These are phyloP conservation scores for Papio anubis DNA, from an alignment of 2,113 vertebrate genomes.

Conservation along the genomic window DNA sequence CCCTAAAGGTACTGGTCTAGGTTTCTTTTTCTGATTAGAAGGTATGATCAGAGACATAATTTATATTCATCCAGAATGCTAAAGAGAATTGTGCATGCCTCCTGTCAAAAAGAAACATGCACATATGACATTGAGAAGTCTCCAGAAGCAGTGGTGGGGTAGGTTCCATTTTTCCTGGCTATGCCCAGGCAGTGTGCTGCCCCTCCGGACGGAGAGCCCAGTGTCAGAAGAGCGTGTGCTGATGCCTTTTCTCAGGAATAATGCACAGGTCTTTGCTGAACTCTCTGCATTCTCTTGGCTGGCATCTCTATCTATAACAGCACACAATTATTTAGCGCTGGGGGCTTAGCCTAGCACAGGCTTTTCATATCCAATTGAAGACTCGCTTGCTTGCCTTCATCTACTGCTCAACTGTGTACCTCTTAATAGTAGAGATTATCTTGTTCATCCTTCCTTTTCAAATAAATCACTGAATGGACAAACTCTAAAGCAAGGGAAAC, in stretches of 20 bases:
- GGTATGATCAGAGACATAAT: neutral
- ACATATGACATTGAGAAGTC: rapidly evolving
- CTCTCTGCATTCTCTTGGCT: neutral
- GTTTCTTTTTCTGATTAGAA: neutral
- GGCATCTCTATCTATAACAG: neutral
- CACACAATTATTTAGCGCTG: neutral
- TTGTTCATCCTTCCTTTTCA: neutral
- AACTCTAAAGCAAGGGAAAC: neutral
- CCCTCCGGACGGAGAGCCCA: rapidly evolving
- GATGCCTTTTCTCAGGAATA: neutral
- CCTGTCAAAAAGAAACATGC: neutral
- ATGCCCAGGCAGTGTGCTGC: too few relatives aligned
- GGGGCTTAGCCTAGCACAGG: neutral
- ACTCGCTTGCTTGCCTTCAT: neutral
- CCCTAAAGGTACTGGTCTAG: neutral
- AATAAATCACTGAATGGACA: neutral
- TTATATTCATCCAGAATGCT: neutral
- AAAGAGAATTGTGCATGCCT: neutral
- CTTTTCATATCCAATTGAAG: rapidly evolving
- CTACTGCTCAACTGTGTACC: neutral
- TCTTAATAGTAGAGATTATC: neutral
- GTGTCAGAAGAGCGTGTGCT: rapidly evolving
- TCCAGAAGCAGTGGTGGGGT: rapidly evolving
- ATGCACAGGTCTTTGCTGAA: neutral
- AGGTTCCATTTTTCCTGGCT: neutral